Evolutionary conservation across 2,113 vertebrate species (phyloP).

Genomic region (Bucco capensis): DNA sequence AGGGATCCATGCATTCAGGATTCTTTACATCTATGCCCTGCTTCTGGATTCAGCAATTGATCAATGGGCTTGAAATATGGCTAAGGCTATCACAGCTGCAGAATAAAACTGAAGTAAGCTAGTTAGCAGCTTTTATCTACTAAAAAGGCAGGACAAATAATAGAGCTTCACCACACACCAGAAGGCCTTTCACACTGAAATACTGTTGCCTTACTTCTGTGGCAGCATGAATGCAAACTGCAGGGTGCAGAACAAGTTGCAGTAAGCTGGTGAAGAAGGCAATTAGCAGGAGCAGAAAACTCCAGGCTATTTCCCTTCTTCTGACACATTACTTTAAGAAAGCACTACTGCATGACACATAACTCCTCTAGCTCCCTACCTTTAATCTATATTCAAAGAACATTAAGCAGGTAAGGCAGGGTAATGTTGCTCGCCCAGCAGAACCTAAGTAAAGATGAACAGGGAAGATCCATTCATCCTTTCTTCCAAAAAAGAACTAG

Average conservation of each 20-base stretch:
- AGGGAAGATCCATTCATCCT: neutral
- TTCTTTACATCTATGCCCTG: neutral
- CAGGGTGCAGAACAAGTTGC: neutral
- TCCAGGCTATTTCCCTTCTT: slow-evolving; percentile 28
- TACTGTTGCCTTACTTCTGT: neutral
- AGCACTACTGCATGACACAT: neutral
- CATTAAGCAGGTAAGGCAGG: slow-evolving; percentile 12
- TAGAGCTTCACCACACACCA: neutral
- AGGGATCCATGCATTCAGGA: neutral
- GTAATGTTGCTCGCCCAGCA: slow-evolving; percentile 18
- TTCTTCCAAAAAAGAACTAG: neutral
- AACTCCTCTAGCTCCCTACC: slow-evolving; percentile 1
- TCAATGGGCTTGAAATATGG: neutral
- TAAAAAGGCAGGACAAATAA: slow-evolving; percentile 12
- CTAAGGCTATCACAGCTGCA: slow-evolving; percentile 2
- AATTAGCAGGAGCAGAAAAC: neutral
- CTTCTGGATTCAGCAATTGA: neutral
- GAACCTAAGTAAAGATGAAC: slow-evolving; percentile 19
- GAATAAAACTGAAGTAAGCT: slow-evolving; percentile 15
- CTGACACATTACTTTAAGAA: slow-evolving; percentile 25
- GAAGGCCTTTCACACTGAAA: slow-evolving; percentile 7
- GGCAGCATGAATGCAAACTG: neutral
- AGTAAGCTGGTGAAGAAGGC: neutral
- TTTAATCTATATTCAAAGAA: slow-evolving; percentile 31
- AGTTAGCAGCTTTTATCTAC: slow-evolving; percentile 3